These are phyloP conservation scores for Ornithoptera priamus DNA, from an alignment of 2,888 invertebrate species.

Conservation along the genomic window DNA sequence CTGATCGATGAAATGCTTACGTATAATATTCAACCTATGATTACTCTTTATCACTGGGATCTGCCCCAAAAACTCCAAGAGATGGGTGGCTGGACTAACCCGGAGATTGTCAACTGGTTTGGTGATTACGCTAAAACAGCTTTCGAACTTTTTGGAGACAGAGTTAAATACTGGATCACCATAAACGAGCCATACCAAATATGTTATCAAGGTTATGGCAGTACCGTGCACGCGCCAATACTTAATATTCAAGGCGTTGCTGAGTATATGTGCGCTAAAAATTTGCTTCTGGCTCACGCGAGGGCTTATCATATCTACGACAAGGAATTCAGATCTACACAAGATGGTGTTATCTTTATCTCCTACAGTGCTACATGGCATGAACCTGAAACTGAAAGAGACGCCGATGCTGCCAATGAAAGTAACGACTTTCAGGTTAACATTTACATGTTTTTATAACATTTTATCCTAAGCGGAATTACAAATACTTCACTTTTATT, in stretches of 20 bases:
- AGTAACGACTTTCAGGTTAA: constrained; percentile 39
- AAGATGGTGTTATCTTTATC: constrained; percentile 60
- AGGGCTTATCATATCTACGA: constrained; percentile 60
- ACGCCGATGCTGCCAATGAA: constrained; percentile 66
- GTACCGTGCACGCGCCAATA: constrained; percentile 44
- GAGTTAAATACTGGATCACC: constrained; percentile 77
- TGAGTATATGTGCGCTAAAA: constrained; percentile 70
- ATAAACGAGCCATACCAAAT: constrained; percentile 74
- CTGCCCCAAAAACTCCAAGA: constrained; percentile 71
- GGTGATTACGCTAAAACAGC: constrained; percentile 60
- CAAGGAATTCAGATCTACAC: constrained; percentile 51
- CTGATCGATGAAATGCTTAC: constrained; percentile 78
- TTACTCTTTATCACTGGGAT: constrained; percentile 72
- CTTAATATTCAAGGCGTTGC: constrained; percentile 61
- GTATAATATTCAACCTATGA: constrained; percentile 80
- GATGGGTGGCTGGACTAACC: constrained; percentile 73
- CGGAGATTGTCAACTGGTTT: constrained; percentile 63
- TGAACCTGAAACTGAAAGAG: constrained; percentile 68
- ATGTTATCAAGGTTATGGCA: constrained; percentile 64
- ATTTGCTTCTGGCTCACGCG: constrained; percentile 77
- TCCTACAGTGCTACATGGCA: constrained; percentile 78
- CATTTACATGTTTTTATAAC: not conserved
- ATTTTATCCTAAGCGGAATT: no score
- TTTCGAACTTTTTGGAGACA: constrained; percentile 64
- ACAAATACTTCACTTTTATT: no score